Evolutionary conservation across 2,797 vertebrate species (phyloP), one percentile per base, ranked within the genome.

Genomic region (Karalla daura): DNA sequence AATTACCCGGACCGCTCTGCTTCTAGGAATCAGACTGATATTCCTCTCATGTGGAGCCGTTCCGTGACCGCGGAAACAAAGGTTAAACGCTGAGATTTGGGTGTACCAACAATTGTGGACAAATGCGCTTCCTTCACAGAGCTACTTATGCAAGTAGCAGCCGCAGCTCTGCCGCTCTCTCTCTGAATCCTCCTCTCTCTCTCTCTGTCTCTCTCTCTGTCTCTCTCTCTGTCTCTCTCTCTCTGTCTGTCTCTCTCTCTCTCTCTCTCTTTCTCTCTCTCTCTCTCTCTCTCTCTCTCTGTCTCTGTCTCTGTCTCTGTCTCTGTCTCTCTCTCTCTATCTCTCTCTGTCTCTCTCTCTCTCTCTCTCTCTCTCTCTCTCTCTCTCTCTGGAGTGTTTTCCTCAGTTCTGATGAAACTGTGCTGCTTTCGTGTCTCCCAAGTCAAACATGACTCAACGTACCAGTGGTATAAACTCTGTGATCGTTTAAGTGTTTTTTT

Each of bases 11-110:
- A 63, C 39, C 5, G 15, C 21, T 41, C 7, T 0, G 25, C 23
- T 14, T 35, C 49, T 23, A 36, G 27, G 44, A 21, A 70, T 39
- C 8, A 52, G 52, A 63, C 46, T n/a, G 53, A n/a, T 13, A 4
- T 53, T 33, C 9, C 6, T 65, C 23, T 45, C 14, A 7, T 52
- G 12, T 20, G 7, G 30, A 52, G 9, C 24, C 30, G 44, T 5
- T 23, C 24, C 23, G 5, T 41, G 28, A 49, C 11, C 24, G 3
- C 13, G 40, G 5, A 21, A 14, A 21, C n/a, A n/a, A 37, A 5
- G 2, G 52, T 8, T n/a, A 62, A 27, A 30, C 7, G 21, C 18
- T 11, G 17, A 54, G 21, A 40, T n/a, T 15, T 27, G 7, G 12
- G 7, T 18, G 1, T 11, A 37, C n/a, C n/a, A n/a, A n/a, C n/a